Evolutionary conservation across 2,113 vertebrate genomes (phyloP), one percentile per base, ranked within the genome.

Genomic region (Mastomys coucha): DNA sequence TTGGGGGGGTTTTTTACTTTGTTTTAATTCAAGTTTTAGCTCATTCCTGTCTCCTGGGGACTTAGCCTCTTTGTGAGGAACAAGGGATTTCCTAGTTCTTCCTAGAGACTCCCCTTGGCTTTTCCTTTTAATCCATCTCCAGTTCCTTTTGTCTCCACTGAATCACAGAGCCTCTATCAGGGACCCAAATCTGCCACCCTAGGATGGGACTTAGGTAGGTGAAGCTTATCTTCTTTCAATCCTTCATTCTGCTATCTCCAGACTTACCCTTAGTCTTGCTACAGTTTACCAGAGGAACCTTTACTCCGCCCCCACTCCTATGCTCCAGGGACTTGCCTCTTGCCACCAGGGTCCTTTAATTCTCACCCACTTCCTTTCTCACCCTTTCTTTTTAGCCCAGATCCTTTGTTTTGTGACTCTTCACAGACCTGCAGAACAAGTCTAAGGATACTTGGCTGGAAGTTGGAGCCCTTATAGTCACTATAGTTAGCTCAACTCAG

Each of bases 1-100:
- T 84, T 26, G n/a, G n/a, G n/a, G n/a, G n/a, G n/a, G n/a, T 91
- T 78, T 31, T 72, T 72, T 72, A 5, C 36, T 72, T 73, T 73
- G n/a, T 22, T 73, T 39, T 77, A 77, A 77, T 42, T 91, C 39
- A 45, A 33, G 82, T 86, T 91, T 97, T 31, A 63, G n/a, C 58
- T 42, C 7, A 13, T 3, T 82, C 82, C 33, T 20, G 14, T 87
- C 65, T 69, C 33, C 11, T 51, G 8, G 1, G 31, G n/a, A 42
- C 13, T 63, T 84, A n/a, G n/a, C 24, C 1, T 42, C n/a, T 84
- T 42, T 39, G 22, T 28, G 1, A 42, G n/a, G n/a, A 63, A 63
- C 14, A 39, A 63, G 7, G 4, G 22, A 28, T 84, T 63, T 31
- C 58, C 58, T 63, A 63, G 53, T 22, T 63, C 22, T 60, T 63